These are phyloP conservation scores for Micoletzkya japonica DNA, from an alignment of 2,888 invertebrate genomes.

Conservation along the genomic window DNA sequence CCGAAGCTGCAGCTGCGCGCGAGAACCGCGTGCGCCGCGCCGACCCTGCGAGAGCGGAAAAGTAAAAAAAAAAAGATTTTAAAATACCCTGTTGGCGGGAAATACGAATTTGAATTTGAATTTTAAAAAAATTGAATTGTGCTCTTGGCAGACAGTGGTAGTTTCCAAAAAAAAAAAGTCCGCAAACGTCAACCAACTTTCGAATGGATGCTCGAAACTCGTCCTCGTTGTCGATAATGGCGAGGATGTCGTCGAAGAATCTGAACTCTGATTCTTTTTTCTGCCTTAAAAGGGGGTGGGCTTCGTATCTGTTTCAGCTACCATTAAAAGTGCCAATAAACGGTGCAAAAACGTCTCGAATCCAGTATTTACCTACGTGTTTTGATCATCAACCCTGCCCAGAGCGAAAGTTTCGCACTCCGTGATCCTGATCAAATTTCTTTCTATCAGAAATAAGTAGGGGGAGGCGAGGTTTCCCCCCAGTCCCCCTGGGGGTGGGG, in stretches of 20 bases:
- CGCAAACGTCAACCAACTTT: constrained; percentile 39
- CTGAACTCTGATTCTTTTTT: constrained; percentile 33
- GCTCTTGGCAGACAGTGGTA: no score
- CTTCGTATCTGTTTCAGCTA: no score
- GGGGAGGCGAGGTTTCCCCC: not conserved
- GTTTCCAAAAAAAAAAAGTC: no score
- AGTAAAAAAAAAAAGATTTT: not conserved
- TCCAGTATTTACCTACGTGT: no score
- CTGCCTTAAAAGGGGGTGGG: not conserved
- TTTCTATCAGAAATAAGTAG: not conserved
- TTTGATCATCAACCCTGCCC: no score
- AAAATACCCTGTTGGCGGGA: not conserved
- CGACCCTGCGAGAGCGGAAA: constrained; percentile 9
- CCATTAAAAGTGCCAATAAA: no score
- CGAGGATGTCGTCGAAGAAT: constrained; percentile 60
- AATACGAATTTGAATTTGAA: no score
- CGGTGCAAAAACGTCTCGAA: no score
- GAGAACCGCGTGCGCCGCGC: constrained; percentile 41
- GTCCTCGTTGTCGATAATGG: constrained; percentile 52
- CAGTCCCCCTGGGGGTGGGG: no score
- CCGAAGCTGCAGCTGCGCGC: constrained; percentile 44
- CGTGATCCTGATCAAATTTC: no score
- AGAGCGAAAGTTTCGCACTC: no score
- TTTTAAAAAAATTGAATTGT: no score
- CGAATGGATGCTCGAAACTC: constrained; percentile 43